Evolutionary conservation across 64 coral and sea anemone genomes (phyloP).

Genomic region (Montipora capricornis): DNA sequence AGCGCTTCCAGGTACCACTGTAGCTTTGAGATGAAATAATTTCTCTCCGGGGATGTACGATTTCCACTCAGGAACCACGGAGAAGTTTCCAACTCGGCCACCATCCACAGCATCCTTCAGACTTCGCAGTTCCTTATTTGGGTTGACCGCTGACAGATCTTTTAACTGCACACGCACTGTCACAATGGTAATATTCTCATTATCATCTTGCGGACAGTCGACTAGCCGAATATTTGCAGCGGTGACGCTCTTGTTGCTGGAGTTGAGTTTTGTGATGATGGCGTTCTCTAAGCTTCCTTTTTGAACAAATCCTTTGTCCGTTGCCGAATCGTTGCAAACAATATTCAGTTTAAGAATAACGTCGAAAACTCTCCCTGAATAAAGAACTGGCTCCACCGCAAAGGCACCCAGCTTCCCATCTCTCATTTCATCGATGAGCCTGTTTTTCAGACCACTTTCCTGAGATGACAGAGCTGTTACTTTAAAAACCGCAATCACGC

Average conservation of each 20-base stretch:
- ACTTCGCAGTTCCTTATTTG: background rate
- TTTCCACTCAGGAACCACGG: slow-evolving; percentile 21
- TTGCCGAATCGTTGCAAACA: slow-evolving; percentile 1
- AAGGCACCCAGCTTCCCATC: background rate
- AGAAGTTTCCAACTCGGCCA: slow-evolving; percentile 3
- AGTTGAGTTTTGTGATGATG: background rate
- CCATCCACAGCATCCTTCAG: slow-evolving; percentile 9
- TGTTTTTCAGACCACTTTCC: background rate
- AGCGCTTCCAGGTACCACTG: background rate
- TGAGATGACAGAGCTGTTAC: background rate
- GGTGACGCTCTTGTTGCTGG: background rate
- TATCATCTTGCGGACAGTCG: background rate
- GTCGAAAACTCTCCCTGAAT: slow-evolving; percentile 5
- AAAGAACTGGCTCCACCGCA: slow-evolving; percentile 6
- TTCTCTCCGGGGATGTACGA: slow-evolving; percentile 38
- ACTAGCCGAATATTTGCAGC: background rate
- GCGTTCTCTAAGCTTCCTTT: background rate
- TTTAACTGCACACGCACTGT: slow-evolving; percentile 17
- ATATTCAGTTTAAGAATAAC: background rate
- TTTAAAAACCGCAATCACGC: slow-evolving; percentile 22
- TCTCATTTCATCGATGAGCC: background rate
- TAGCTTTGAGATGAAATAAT: background rate
- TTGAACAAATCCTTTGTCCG: slow-evolving; percentile 8
- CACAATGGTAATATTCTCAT: slow-evolving; percentile 9
- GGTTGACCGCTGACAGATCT: background rate